These are phyloP conservation scores for Eudemis profundana DNA, from an alignment of 2,888 invertebrate genomes.

Conservation along the genomic window DNA sequence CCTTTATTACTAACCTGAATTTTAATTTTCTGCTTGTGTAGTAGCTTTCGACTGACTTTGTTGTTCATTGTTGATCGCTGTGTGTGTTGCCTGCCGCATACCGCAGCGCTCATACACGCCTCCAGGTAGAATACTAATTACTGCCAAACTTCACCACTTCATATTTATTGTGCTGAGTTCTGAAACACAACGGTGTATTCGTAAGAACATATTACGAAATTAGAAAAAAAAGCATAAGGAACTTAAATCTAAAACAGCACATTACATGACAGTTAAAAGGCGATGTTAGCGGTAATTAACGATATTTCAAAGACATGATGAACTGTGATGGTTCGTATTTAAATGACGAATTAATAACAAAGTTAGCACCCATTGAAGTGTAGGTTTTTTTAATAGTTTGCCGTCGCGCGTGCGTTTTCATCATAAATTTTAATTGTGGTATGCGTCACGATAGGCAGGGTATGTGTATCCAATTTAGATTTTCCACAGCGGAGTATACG, in stretches of 20 bases:
- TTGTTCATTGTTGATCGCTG: not conserved
- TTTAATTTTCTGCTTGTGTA: too few relatives aligned
- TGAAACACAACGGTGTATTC: conserved; percentile 1
- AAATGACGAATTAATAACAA: too few relatives aligned
- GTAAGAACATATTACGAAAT: too few relatives aligned
- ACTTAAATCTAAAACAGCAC: too few relatives aligned
- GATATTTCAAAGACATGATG: too few relatives aligned
- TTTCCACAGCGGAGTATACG: not conserved
- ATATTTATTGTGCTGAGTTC: conserved; percentile 14
- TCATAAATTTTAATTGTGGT: not conserved
- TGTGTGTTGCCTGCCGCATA: conserved; percentile 25
- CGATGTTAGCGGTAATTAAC: too few relatives aligned
- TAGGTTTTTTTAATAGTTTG: not conserved
- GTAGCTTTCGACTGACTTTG: not conserved
- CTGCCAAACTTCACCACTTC: conserved; percentile 30
- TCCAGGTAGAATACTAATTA: conserved; percentile 37
- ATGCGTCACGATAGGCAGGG: not conserved
- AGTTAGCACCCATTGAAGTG: too few relatives aligned
- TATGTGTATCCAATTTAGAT: conserved; percentile 22
- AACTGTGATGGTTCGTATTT: too few relatives aligned
- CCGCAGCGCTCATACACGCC: conserved; percentile 28
- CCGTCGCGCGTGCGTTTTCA: not conserved
- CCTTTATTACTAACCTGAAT: too few relatives aligned
- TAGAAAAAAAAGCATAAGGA: too few relatives aligned
- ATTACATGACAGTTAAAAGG: too few relatives aligned